Conservation (phyloP, 2,113 vertebrate species). For the Xenopus laevis region DNA sequence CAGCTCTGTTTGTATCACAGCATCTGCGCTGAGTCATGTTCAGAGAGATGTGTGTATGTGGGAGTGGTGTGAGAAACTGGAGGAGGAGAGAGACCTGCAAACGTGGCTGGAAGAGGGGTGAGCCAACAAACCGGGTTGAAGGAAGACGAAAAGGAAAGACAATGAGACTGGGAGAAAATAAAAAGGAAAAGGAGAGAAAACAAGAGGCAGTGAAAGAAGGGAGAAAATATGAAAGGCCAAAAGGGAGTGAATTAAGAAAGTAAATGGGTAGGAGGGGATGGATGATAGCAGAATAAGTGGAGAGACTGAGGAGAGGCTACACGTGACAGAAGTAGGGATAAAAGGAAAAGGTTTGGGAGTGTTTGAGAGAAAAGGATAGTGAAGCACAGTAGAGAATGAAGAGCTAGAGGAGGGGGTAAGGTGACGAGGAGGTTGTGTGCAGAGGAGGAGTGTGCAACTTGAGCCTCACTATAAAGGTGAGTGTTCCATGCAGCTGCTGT, state of each 20-base stretch:
- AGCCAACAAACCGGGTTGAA: conserved; percentile 28
- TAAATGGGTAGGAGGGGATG: neutral
- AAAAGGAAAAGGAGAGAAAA: neutral
- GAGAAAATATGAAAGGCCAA: neutral
- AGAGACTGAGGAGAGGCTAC: neutral
- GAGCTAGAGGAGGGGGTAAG: neutral
- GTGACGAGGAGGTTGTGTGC: neutral
- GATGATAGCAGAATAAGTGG: neutral
- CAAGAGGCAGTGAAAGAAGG: neutral
- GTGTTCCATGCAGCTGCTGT: neutral
- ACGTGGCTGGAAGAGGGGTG: conserved; percentile 48
- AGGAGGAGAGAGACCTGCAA: conserved; percentile 52
- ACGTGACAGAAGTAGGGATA: neutral
- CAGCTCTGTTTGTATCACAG: conserved; percentile 17
- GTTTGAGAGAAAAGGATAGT: too few species aligned
- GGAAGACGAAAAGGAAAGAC: conserved; percentile 8
- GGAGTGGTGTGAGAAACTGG: conserved; percentile 10
- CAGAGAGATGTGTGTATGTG: conserved; percentile 37
- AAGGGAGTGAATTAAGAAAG: neutral
- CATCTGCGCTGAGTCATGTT: conserved; percentile 42
- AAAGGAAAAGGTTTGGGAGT: too few species aligned
- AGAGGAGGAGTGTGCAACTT: neutral
- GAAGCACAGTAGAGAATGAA: neutral
- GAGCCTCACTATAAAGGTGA: conserved; percentile 27
- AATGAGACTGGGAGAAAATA: neutral